Conservation (phyloP, 2,888 invertebrate species). For the Bhutanitis thaidina region DNA sequence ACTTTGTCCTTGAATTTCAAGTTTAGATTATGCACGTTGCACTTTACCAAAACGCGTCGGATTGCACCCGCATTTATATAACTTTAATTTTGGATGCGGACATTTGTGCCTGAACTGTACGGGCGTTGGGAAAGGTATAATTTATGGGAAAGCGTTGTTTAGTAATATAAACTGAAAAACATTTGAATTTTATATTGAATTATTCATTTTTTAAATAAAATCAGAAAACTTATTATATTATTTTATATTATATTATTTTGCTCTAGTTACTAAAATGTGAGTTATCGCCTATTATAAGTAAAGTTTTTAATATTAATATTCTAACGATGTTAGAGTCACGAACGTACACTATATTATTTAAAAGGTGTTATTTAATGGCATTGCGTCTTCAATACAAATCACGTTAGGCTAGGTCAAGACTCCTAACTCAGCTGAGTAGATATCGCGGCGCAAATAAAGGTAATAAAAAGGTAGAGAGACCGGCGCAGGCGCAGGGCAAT, state of each 20-base stretch:
- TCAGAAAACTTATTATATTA: too few species aligned
- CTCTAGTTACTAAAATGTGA: too few species aligned
- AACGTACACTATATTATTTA: neutral
- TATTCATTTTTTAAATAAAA: too few species aligned
- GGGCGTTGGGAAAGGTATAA: neutral
- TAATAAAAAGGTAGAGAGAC: conserved; percentile 47
- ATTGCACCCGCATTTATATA: conserved; percentile 24
- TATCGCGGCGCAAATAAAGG: conserved; percentile 46
- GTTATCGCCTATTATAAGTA: too few species aligned
- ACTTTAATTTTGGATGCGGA: conserved; percentile 16
- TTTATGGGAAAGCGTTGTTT: neutral
- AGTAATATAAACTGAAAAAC: too few species aligned
- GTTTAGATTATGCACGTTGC: conserved; percentile 68
- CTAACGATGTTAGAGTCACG: too few species aligned
- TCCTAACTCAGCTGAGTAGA: conserved; percentile 66
- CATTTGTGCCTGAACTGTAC: neutral
- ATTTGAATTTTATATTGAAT: too few species aligned
- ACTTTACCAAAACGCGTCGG: conserved; percentile 47
- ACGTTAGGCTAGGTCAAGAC: conserved; percentile 75
- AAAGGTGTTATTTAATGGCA: neutral
- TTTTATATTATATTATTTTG: too few species aligned
- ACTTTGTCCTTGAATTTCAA: conserved; percentile 75
- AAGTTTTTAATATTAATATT: too few species aligned
- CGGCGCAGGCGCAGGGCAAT: conserved; percentile 57
- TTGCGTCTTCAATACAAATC: conserved; percentile 51